A percentile compares a stretch with the other conserved stretches of the same genome.
Evolutionary conservation across 1,140 invertebrate genomes (phyloP).

Genomic region (Drusus annulatus): DNA sequence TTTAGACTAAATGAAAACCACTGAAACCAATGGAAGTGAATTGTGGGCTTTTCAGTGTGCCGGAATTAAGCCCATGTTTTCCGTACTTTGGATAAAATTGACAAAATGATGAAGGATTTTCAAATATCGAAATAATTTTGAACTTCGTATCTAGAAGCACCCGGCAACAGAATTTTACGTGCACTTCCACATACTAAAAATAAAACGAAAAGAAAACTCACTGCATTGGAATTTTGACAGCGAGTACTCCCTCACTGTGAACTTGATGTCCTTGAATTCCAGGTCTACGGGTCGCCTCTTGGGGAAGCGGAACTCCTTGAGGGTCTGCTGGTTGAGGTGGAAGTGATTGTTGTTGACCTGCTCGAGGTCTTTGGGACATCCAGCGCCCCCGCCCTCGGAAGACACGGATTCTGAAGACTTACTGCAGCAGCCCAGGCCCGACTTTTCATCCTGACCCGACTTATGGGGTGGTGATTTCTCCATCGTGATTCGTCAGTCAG

Average conservation of each 20-base stretch:
- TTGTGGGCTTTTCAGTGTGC: no score
- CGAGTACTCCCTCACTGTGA: constrained; percentile 71
- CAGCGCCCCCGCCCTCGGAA: constrained; percentile 32
- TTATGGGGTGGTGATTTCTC: constrained; percentile 2
- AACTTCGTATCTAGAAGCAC: no score
- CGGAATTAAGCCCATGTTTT: no score
- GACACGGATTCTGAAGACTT: constrained; percentile 48
- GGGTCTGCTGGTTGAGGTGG: constrained; percentile 61
- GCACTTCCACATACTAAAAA: no score
- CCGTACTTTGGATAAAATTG: no score
- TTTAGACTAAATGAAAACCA: no score
- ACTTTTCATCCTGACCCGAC: constrained; percentile 43
- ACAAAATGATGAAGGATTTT: no score
- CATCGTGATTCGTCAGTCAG: not conserved
- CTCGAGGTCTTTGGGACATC: not conserved
- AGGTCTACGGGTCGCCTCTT: constrained; percentile 74
- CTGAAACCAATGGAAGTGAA: no score
- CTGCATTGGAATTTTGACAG: constrained; percentile 64
- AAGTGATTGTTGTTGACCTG: constrained; percentile 67
- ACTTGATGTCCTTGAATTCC: constrained; percentile 79
- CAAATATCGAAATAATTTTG: no score
- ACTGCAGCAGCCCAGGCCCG: constrained; percentile 50
- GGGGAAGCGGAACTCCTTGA: constrained; percentile 52
- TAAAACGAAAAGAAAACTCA: constrained; percentile 60
- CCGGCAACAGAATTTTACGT: no score